These are phyloP conservation scores for Saccopteryx bilineata DNA, from an alignment of 2,113 vertebrate genomes.

Conservation along the genomic window DNA sequence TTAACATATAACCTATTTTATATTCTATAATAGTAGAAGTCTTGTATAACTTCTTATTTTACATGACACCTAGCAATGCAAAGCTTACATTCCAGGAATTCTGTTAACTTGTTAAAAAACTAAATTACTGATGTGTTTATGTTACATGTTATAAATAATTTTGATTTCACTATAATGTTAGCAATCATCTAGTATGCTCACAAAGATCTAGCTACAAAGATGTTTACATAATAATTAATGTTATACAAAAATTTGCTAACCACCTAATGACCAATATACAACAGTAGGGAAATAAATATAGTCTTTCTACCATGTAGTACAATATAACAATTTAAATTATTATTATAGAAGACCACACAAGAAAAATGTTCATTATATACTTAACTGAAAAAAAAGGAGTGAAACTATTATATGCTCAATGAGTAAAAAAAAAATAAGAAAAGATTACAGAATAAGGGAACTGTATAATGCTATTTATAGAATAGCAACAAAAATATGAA, in stretches of 20 bases:
- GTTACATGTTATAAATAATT: neutral
- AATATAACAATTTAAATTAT: neutral
- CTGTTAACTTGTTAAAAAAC: neutral
- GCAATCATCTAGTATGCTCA: neutral
- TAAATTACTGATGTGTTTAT: neutral
- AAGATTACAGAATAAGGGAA: neutral
- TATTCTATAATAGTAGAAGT: too few relatives aligned
- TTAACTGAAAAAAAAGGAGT: neutral
- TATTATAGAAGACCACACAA: neutral
- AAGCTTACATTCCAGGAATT: neutral
- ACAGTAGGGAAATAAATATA: neutral
- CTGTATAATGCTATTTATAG: neutral
- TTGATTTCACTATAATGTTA: neutral
- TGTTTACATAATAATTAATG: neutral
- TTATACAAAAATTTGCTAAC: neutral
- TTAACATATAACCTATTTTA: neutral
- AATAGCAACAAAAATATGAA: neutral
- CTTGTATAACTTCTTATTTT: neutral
- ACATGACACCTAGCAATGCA: neutral
- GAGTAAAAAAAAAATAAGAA: neutral
- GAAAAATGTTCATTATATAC: neutral
- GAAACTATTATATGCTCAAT: neutral
- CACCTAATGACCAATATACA: neutral
- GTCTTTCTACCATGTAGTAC: neutral
- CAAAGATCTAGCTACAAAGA: neutral